A percentile compares a stretch with the other conserved stretches of the same genome.
Conservation (phyloP, 2,888 invertebrate genomes). For the Apocheima hispidaria region DNA sequence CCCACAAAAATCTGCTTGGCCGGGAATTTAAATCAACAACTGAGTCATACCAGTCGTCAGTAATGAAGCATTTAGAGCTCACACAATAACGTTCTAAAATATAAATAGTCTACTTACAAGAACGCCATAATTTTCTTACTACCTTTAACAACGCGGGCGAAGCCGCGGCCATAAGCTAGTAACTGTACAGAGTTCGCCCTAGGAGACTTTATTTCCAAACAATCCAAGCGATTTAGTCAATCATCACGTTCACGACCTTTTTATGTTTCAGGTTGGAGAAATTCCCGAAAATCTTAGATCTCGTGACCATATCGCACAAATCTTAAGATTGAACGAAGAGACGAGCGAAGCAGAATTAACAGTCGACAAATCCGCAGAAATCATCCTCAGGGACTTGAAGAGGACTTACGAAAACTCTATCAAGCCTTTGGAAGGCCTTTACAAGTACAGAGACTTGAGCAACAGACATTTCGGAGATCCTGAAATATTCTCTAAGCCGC, state of each 20-base stretch:
- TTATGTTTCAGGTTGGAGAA: constrained; percentile 87
- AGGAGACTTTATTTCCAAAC: too few species aligned
- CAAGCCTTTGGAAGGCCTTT: constrained; percentile 95
- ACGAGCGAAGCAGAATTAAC: constrained; percentile 89
- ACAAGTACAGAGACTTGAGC: constrained; percentile 96
- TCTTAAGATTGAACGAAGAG: constrained; percentile 92
- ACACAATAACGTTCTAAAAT: too few species aligned
- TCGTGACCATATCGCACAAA: constrained; percentile 92
- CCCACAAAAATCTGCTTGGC: too few species aligned
- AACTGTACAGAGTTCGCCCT: too few species aligned
- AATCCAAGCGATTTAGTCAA: too few species aligned
- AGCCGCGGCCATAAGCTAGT: too few species aligned
- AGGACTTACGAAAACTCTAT: constrained; percentile 94
- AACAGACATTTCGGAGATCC: constrained; percentile 97
- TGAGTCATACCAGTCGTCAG: too few species aligned
- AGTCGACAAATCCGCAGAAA: constrained; percentile 90
- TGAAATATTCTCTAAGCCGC: constrained; percentile 97
- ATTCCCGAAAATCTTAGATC: constrained; percentile 92
- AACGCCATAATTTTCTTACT: too few species aligned
- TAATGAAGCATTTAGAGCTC: too few species aligned
- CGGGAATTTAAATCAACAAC: too few species aligned
- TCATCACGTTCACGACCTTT: background rate
- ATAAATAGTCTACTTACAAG: too few species aligned
- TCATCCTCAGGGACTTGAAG: constrained; percentile 93
- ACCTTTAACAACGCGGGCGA: too few species aligned